Percentiles rank a stretch among this genome's conserved stretches.
phyloP scores from a whole-genome alignment of 2,113 vertebrate species.

The Xyliphius kryptos region DNA sequence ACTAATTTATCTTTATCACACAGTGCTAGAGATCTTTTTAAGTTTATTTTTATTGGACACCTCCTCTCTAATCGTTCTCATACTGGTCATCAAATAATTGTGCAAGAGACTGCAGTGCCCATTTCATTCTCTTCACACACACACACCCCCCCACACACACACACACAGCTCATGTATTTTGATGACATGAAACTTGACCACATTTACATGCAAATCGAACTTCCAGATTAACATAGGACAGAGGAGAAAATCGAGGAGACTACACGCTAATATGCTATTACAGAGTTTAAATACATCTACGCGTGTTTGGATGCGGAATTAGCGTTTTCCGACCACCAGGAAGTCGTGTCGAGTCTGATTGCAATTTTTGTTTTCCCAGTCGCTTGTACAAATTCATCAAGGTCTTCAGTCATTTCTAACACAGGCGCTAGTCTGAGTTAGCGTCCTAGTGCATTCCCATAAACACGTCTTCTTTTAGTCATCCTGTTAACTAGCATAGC shows the following conservation, averaged over 20 bases:
- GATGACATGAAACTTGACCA: slow-evolving; percentile 99
- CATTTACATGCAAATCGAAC: slow-evolving; percentile 99
- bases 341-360: too few relatives aligned
- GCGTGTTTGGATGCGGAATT: slow-evolving; percentile 89
- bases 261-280: slow-evolving; percentile 94
- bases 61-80: too few relatives aligned
- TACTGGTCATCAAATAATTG: too few relatives aligned
- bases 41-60: too few relatives aligned
- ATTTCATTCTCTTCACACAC: background rate
- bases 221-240: slow-evolving; percentile 94
- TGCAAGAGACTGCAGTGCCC: too few relatives aligned
- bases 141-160: slow-evolving; percentile 34
- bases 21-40: too few relatives aligned
- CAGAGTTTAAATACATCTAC: slow-evolving; percentile 99
- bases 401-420: slow-evolving; percentile 99
- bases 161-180: slow-evolving; percentile 85
- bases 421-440: slow-evolving; percentile 54
- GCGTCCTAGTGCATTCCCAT: too few relatives aligned
- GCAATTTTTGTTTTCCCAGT: slow-evolving; percentile 83
- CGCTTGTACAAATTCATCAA: slow-evolving; percentile 99
- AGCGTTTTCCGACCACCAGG: slow-evolving; percentile 68
- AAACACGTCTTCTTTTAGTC: too few relatives aligned
- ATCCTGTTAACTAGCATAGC: too few relatives aligned
- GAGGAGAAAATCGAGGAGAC: slow-evolving; percentile 68
- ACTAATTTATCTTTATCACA: too few relatives aligned